Percentiles rank a stretch among this genome's conserved stretches.
phyloP scores from a whole-genome alignment of 1,140 invertebrate genomes.

The Micrasema longulum region DNA sequence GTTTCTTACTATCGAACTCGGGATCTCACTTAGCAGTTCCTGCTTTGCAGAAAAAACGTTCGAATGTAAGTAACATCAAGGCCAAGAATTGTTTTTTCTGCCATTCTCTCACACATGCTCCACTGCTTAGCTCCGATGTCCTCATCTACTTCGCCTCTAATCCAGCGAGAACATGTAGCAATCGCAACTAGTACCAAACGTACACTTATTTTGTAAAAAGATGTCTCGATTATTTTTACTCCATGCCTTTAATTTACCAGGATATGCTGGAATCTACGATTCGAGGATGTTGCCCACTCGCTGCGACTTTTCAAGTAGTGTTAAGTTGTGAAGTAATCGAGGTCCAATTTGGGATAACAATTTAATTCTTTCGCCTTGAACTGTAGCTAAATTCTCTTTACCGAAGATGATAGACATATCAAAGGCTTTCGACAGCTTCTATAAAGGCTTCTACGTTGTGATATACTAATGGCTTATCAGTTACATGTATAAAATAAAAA shows the following conservation, averaged over 20 bases:
- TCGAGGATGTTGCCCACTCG: constrained; percentile 29
- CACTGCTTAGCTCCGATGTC: constrained; percentile 30
- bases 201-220: too few species aligned
- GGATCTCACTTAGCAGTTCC: constrained; percentile 40
- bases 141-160: too few species aligned
- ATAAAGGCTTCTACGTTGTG: too few species aligned
- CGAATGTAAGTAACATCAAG: constrained; percentile 46
- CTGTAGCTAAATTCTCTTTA: constrained; percentile 13
- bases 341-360: constrained; percentile 36
- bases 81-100: constrained; percentile 49
- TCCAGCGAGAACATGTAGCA: too few species aligned
- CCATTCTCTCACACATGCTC: constrained; percentile 32
- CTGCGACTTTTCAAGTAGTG: constrained; percentile 11
- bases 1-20: not conserved
- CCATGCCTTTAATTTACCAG: constrained; percentile 1
- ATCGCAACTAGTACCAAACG: too few species aligned
- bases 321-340: constrained; percentile 16
- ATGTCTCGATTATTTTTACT: not conserved
- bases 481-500: too few species aligned
- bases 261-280: not conserved
- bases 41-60: constrained; percentile 48
- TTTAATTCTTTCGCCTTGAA: constrained; percentile 38
- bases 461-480: too few species aligned
- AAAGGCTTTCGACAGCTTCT: too few species aligned
- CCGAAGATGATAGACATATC: too few species aligned